Conservation (phyloP, 1,140 invertebrate genomes). For the Aethina tumida region DNA sequence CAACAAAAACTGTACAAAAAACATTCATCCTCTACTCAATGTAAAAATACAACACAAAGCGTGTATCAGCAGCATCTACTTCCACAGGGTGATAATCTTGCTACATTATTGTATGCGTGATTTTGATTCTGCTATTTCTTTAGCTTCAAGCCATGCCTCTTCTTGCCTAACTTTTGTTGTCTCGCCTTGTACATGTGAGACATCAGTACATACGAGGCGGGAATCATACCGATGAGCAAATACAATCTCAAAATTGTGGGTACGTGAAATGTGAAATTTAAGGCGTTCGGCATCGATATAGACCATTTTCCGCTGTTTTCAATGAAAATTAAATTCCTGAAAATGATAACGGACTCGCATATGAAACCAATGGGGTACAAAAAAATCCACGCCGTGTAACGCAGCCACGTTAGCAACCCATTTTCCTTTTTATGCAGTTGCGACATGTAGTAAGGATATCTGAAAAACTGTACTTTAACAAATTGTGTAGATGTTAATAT, state of each 20-base stretch:
- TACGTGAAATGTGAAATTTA: slow-evolving; percentile 82
- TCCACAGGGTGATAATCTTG: no score
- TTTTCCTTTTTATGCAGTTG: slow-evolving; percentile 67
- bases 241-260: slow-evolving; percentile 69
- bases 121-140: no score
- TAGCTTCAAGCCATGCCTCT: no score
- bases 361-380: slow-evolving; percentile 84
- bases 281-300: slow-evolving; percentile 68
- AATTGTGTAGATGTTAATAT: slow-evolving; percentile 2
- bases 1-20: no score
- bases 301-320: slow-evolving; percentile 74
- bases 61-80: no score
- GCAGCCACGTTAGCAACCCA: slow-evolving; percentile 76
- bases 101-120: no score
- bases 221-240: slow-evolving; percentile 63
- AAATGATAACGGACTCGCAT: slow-evolving; percentile 72
- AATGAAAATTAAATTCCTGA: slow-evolving; percentile 80
- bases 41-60: no score
- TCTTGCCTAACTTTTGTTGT: slow-evolving; percentile 45
- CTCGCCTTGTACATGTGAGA: slow-evolving; percentile 65
- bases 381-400: slow-evolving; percentile 88
- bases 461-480: slow-evolving; percentile 32
- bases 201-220: slow-evolving; percentile 66
- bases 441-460: slow-evolving; percentile 86
- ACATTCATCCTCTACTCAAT: no score